Base-by-base conservation (phyloP, 2,113 vertebrate species). In the Uria aalge region DNA sequence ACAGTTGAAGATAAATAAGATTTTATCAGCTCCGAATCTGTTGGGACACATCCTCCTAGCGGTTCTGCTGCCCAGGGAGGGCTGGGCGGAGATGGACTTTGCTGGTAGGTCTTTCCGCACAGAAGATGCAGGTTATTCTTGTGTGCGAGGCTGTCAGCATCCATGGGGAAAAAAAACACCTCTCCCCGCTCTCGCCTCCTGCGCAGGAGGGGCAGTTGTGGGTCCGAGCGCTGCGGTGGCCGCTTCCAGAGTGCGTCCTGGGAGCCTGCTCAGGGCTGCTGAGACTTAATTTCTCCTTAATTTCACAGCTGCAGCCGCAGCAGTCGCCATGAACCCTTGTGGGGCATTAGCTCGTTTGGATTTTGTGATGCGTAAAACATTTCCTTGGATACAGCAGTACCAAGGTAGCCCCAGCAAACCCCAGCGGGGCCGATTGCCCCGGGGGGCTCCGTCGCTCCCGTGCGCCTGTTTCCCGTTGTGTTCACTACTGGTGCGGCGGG, bases 11-110 rank as follows among this genome's bases (percentile, higher is more conserved):
- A 98, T 98, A 98, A 98, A 98, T 97, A 98, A 98, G 97, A 97
- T 98, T 97, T 98, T 98, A 97, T 98, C 97, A 68, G 96, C 96
- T 98, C 85, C 29, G 96, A 97, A 98, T 98, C 97, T 98, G 98
- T 98, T 98, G 95, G 98, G 98, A 98, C 98, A 98, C 98, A 98
- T 98, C 98, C 97, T 96, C 92, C 95, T 98, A 98, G 98, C 98
- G 98, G 98, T 98, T 97, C 98, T 94, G 88, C 96, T 97, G 95
- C 96, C 95, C 94, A 24, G 84, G 72, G 41, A 93, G 48, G 91
- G 71, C 41, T 13, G 15, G 63, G 48, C 62, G 20, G 29, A 77
- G 80, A 62, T 56, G 90, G 92, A 74, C 91, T n/a, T 50, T 0
- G 9, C 87, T 11, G 6, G 60, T 13, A 82, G 87, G 41, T n/a